Base-by-base conservation (phyloP, 2,888 invertebrate genomes). In the Leucozona laternaria region DNA sequence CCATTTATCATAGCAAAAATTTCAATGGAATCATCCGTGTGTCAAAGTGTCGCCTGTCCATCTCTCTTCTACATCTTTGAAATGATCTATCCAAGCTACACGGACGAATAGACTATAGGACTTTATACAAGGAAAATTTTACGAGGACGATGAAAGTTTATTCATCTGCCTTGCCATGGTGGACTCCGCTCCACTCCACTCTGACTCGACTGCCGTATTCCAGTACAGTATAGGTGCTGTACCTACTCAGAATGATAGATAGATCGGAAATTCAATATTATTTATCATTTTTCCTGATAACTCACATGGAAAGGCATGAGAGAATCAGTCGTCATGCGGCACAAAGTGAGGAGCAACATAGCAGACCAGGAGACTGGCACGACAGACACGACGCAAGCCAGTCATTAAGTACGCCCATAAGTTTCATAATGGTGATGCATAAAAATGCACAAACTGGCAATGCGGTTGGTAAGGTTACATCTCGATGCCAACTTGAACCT, bases 351-450 rank as follows among this genome's bases (percentile, higher is more conserved):
- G 58, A 58, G 64, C 71, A 45, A 64, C 55, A n/a, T n/a, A n/a
- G n/a, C n/a, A 58, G 40, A 48, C 48, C 31, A 37, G 22, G 68
- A 68, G 68, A 71, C 43, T 57, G 71, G 55, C 57, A 71, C 64
- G 37, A 25, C 72, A 60, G 64, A 37, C 60, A 75, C 79, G 77
- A 88, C 75, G 71, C 85, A 88, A 85, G 85, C 78, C 88, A 78
- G 86, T 88, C 88, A 86, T 88, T 88, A 88, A 88, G 79, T 88
- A 88, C 88, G 88, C 88, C 88, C 88, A 88, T 88, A 85, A 88
- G 85, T 88, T 88, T 80, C 86, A 88, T 88, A 82, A 86, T 82
- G 78, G 82, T 82, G 78, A 82, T 86, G 86, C 86, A 86, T 86
- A 86, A 82, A 86, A 86, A 86, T 86, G 86, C 81, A 86, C 78